These are phyloP conservation scores for Tupaia tana DNA, from an alignment of 2,113 vertebrate species.

Conservation along the genomic window DNA sequence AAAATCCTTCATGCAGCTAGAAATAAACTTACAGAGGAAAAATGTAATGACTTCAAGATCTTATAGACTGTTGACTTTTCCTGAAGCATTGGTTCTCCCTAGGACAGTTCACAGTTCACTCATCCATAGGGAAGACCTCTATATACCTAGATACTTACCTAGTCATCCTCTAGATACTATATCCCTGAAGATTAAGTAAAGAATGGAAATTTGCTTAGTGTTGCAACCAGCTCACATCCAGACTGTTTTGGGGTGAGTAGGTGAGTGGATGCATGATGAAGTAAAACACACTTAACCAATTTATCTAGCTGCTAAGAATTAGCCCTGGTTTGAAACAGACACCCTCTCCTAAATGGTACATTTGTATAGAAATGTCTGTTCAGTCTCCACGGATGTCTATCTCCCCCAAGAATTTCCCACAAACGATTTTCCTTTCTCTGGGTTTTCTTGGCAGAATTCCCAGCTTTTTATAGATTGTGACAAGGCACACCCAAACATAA, in stretches of 20 bases:
- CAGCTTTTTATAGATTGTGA: neutral
- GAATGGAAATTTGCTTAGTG: neutral
- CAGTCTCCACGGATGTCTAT: neutral
- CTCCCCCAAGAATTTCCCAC: neutral
- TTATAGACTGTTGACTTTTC: neutral
- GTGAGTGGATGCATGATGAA: neutral
- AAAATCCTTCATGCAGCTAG: neutral
- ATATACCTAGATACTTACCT: neutral
- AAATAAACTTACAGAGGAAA: neutral
- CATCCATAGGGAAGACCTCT: neutral
- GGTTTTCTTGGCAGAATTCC: neutral
- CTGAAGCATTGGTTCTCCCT: conserved; percentile 24
- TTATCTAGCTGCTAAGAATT: neutral
- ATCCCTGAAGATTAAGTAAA: conserved; percentile 38
- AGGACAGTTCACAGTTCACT: conserved; percentile 41
- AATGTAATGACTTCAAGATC: neutral
- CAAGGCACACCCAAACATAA: neutral
- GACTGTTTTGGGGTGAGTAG: neutral
- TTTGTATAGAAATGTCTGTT: neutral
- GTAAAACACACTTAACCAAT: neutral
- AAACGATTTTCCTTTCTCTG: neutral
- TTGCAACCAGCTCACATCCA: neutral
- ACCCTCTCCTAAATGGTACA: neutral
- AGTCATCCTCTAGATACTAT: conserved; percentile 25
- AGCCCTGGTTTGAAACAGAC: neutral